Percentiles rank a stretch among this genome's conserved stretches.
Evolutionary conservation across 2,113 vertebrate genomes (phyloP).

Genomic region (Phylloscopus trochilus): DNA sequence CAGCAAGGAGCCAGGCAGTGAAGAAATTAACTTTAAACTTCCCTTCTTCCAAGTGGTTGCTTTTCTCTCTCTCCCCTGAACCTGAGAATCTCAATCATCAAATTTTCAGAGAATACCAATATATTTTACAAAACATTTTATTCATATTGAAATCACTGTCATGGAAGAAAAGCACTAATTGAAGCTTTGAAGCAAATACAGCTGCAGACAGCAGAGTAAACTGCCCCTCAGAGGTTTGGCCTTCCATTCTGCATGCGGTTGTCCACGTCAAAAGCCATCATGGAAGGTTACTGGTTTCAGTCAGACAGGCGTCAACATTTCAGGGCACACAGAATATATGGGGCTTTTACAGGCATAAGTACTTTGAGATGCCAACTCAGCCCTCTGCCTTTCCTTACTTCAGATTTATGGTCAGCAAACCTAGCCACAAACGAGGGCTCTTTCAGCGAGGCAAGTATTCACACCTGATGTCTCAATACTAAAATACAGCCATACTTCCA

Average conservation of each 20-base stretch:
- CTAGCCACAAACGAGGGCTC: neutral
- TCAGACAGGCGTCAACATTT: neutral
- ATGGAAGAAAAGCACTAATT: neutral
- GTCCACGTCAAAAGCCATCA: neutral
- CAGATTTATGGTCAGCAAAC: neutral
- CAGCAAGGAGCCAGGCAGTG: neutral
- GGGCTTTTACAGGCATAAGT: neutral
- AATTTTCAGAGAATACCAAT: neutral
- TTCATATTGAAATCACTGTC: neutral
- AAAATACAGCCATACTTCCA: neutral
- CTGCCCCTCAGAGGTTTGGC: neutral
- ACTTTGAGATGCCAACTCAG: neutral
- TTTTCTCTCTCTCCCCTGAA: neutral
- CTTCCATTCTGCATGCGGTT: neutral
- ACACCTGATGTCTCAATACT: constrained; percentile 1
- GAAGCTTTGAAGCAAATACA: neutral
- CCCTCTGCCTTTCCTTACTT: neutral
- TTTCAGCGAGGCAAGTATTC: neutral
- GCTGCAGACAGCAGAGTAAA: neutral
- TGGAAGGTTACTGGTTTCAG: neutral
- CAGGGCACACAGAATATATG: neutral
- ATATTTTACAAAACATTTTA: neutral
- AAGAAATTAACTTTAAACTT: neutral
- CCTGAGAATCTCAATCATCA: neutral
- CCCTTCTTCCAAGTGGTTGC: neutral